Percentiles rank a stretch among this genome's conserved stretches.
Conservation (phyloP, 1,140 invertebrate genomes). For the Babylonia areolata region DNA sequence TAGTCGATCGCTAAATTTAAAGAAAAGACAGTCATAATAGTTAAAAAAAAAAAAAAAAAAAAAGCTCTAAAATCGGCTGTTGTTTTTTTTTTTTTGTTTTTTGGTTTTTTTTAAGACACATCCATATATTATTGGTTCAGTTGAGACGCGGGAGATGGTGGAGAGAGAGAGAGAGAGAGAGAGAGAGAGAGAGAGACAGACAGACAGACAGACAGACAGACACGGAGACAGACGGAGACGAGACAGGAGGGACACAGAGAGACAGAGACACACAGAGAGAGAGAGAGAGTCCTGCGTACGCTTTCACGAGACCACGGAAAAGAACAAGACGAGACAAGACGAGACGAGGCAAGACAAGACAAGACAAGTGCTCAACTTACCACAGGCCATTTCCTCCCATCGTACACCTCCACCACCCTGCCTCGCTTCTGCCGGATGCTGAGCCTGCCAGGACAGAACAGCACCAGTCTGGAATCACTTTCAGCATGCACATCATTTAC, state of each 20-base stretch:
- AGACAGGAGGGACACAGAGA: not conserved
- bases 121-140: too few relatives aligned
- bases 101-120: too few relatives aligned
- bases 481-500: too few relatives aligned
- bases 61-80: too few relatives aligned
- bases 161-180: not conserved
- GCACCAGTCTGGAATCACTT: not conserved
- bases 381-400: conserved; percentile 45
- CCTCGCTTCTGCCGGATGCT: conserved; percentile 20
- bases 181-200: not conserved
- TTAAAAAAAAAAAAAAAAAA: too few relatives aligned
- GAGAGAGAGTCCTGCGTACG: not conserved
- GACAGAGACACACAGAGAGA: not conserved
- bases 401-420: conserved; percentile 41
- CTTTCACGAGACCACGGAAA: not conserved
- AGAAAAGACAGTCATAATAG: too few relatives aligned
- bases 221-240: too few relatives aligned
- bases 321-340: not conserved
- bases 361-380: conserved; percentile 34
- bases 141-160: too few relatives aligned
- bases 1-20: too few relatives aligned
- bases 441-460: conserved; percentile 33
- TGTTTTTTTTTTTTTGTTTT: too few relatives aligned
- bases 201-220: too few relatives aligned
- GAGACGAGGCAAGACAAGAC: not conserved